Conservation (phyloP, 2,113 vertebrate species). For the Cynopterus brachyotis region DNA sequence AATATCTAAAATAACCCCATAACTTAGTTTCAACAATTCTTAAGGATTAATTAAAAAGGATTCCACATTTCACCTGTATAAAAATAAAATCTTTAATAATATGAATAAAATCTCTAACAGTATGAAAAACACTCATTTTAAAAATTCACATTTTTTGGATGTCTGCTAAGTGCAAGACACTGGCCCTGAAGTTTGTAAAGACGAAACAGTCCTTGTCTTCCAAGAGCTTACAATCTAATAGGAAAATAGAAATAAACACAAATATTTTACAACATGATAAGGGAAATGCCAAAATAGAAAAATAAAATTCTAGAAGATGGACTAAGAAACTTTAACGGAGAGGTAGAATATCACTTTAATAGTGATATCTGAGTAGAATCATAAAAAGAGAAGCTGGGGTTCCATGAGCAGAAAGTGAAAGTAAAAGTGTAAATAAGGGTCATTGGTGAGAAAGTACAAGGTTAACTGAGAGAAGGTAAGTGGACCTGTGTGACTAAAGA, state of each 20-base stretch:
- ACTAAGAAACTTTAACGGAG: background rate
- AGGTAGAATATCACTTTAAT: background rate
- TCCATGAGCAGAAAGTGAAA: conserved; percentile 9
- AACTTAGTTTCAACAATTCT: background rate
- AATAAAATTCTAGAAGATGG: background rate
- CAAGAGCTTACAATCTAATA: background rate
- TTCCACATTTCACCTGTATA: background rate
- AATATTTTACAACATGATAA: background rate
- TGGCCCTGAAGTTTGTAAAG: background rate
- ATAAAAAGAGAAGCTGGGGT: background rate
- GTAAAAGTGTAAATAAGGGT: background rate
- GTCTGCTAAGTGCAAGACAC: background rate
- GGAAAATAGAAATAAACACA: conserved; percentile 20
- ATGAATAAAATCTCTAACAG: background rate
- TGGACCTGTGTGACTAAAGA: background rate
- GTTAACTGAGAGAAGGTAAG: background rate
- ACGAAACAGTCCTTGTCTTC: background rate
- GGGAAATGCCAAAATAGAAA: conserved; percentile 16
- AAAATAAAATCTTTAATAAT: conserved; percentile 38
- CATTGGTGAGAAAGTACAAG: background rate
- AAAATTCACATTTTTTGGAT: background rate
- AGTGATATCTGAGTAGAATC: background rate
- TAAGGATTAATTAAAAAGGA: background rate
- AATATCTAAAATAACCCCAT: background rate
- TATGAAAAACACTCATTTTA: background rate